Base-by-base conservation (phyloP, 2,888 invertebrate species). In the Yponomeuta evonymella region DNA sequence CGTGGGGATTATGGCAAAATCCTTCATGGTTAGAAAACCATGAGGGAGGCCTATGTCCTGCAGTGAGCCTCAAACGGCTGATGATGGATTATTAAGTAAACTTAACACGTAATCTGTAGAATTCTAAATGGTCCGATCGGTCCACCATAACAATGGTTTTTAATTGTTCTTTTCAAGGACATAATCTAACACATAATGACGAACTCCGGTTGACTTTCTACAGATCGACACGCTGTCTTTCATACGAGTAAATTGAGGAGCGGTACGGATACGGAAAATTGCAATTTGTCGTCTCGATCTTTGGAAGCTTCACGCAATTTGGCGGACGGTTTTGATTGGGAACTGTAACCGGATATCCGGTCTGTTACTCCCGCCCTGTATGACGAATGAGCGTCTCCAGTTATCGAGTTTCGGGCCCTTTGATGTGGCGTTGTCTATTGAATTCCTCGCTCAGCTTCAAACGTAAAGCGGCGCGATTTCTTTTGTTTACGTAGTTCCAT, bases 221-320 rank as follows among this genome's bases (percentile, higher is more conserved):
- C 2, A 5, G 36, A 5, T 36, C 2, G 4, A 36, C 2, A 23
- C 33, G 33, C 33, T 33, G 1, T 12, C 51, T 51, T 2, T 10
- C 51, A 6, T 12, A 51, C 10, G 51, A 58, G 15, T 58, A 1
- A 58, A 58, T 58, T 8, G 51, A 12, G 15, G 51, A 15, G 51
- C 51, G 75, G 75, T 75, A 82, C 79, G 79, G 81, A 80, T 81
- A 80, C 81, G 83, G 84, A 83, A 86, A 86, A 85, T 86, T 83
- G 87, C 84, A 85, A 84, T 87, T 86, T 84, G 86, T 87, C 88
- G 83, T 85, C 87, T 85, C 87, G 84, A 88, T 87, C 86, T 85
- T 84, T 84, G 81, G 79, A 83, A 83, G 84, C 83, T 84, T 82
- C 81, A 79, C 77, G 77, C 84, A 83, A 86, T 87, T 86, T 82